These are phyloP conservation scores for Nothoprocta pentlandii DNA, from an alignment of 2,113 vertebrate species.

Conservation along the genomic window DNA sequence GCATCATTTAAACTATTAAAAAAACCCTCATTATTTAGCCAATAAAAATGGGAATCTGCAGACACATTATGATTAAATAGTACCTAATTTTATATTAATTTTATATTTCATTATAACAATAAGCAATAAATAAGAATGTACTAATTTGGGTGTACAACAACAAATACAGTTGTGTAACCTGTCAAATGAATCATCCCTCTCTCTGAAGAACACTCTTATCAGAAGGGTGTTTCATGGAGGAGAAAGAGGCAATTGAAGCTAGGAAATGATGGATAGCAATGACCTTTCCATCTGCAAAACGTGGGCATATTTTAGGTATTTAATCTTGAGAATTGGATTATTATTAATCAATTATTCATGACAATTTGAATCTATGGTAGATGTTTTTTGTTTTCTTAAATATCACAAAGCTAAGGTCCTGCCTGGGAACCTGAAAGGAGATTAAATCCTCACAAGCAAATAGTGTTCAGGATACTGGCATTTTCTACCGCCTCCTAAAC, in stretches of 20 bases:
- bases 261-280: conserved; percentile 68
- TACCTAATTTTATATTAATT: neutral
- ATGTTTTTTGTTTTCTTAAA: conserved; percentile 77
- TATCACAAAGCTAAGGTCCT: conserved; percentile 75
- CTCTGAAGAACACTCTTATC: conserved; percentile 23
- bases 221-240: conserved; percentile 7
- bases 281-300: conserved; percentile 69
- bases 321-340: conserved; percentile 73
- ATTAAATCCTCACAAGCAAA: conserved; percentile 76
- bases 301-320: conserved; percentile 74
- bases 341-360: conserved; percentile 83
- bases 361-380: conserved; percentile 77
- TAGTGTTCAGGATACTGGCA: conserved; percentile 64
- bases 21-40: neutral
- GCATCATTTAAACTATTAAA: neutral
- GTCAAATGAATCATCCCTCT: conserved; percentile 15
- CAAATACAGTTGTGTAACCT: neutral
- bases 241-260: conserved; percentile 56
- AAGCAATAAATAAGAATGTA: neutral
- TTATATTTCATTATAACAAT: neutral
- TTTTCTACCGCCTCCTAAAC: conserved; percentile 49
- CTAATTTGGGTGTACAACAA: neutral
- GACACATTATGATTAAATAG: neutral
- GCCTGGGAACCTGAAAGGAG: conserved; percentile 64
- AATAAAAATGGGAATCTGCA: neutral